Percentiles rank a stretch among this genome's conserved stretches.
These are phyloP conservation scores for Corynorhinus townsendii DNA, from an alignment of 2,113 vertebrate species.

Conservation along the genomic window DNA sequence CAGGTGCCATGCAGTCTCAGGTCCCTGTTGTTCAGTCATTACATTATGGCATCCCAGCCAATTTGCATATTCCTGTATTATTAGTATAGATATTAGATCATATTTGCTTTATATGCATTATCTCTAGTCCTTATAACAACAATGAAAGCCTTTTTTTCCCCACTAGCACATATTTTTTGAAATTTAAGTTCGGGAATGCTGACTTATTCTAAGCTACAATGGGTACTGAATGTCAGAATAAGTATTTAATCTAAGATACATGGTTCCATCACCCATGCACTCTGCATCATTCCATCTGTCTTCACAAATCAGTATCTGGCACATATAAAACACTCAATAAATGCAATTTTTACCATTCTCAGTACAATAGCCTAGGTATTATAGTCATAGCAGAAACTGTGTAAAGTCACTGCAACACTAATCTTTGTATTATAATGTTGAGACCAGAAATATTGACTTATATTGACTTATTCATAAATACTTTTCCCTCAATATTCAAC, in stretches of 20 bases:
- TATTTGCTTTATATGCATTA: not conserved
- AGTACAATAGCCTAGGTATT: not conserved
- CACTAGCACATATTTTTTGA: not conserved
- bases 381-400: not conserved
- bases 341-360: not conserved
- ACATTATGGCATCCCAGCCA: too few relatives aligned
- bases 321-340: not conserved
- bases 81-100: not conserved
- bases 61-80: too few relatives aligned
- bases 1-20: too few relatives aligned
- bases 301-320: not conserved
- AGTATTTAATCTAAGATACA: not conserved
- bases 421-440: not conserved
- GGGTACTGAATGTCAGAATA: not conserved
- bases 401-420: not conserved
- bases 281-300: not conserved
- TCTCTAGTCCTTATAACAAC: not conserved
- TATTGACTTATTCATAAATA: not conserved
- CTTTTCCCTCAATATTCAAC: not conserved
- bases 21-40: too few relatives aligned
- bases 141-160: not conserved
- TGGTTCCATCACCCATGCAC: not conserved
- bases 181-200: not conserved
- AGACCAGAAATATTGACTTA: not conserved
- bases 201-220: not conserved